Percentiles rank a stretch among this genome's conserved stretches.
phyloP scores from a whole-genome alignment of 2,888 invertebrate species.

The Drosophila barbarae region DNA sequence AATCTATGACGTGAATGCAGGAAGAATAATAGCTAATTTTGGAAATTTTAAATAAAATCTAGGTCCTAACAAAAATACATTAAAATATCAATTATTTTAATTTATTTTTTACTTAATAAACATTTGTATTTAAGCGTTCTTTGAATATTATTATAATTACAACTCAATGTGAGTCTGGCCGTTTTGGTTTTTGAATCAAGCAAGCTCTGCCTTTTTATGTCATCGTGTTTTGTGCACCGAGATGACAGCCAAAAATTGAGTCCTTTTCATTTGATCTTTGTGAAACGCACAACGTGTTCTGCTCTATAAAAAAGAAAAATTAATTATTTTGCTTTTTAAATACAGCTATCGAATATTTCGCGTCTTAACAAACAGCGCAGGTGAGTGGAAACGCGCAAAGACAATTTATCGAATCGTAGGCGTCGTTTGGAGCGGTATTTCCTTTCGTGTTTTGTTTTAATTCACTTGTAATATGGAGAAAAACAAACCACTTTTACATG shows the following conservation, averaged over 20 bases:
- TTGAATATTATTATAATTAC: too few relatives aligned
- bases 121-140: too few relatives aligned
- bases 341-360: slow-evolving; percentile 12
- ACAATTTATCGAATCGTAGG: slow-evolving; percentile 47
- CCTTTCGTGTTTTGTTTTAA: slow-evolving; percentile 35
- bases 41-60: not conserved
- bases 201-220: not conserved
- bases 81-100: too few relatives aligned
- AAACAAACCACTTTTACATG: slow-evolving; percentile 77
- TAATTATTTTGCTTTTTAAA: not conserved
- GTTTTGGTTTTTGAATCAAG: too few relatives aligned
- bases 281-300: not conserved
- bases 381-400: slow-evolving; percentile 14
- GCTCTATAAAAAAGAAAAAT: not conserved
- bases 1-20: not conserved
- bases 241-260: not conserved
- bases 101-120: too few relatives aligned
- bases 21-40: not conserved
- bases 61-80: not conserved
- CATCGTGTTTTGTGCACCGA: not conserved
- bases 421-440: slow-evolving; percentile 54
- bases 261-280: not conserved
- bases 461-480: slow-evolving; percentile 72
- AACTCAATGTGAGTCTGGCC: too few relatives aligned
- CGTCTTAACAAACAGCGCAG: not conserved